These are phyloP conservation scores for Phalanger gymnotis DNA, from an alignment of 2,797 vertebrate species.

Conservation along the genomic window DNA sequence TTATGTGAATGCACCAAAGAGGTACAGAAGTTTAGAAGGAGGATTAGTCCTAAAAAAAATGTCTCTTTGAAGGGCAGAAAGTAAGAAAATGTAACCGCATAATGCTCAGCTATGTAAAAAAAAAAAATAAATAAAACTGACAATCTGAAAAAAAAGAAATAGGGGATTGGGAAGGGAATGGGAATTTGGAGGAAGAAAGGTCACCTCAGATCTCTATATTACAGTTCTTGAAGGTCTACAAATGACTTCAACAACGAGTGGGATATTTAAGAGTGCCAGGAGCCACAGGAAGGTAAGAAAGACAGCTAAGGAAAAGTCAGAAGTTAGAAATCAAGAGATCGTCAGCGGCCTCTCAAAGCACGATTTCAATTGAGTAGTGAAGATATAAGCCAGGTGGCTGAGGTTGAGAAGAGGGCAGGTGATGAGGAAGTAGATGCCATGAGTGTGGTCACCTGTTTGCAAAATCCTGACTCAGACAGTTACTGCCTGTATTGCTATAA, in stretches of 20 bases:
- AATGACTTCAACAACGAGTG: not conserved
- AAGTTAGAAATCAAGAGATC: not conserved
- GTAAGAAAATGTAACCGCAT: constrained; percentile 90
- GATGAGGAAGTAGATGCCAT: not conserved
- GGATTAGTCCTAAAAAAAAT: constrained; percentile 68
- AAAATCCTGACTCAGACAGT: not conserved
- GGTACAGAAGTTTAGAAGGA: no score
- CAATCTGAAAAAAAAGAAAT: constrained; percentile 81
- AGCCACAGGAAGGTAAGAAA: not conserved
- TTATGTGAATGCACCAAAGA: not conserved
- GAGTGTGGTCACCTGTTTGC: not conserved
- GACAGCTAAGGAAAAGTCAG: not conserved
- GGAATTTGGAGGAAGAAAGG: not conserved
- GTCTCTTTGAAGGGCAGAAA: constrained; percentile 99
- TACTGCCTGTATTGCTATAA: not conserved
- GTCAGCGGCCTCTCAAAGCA: not conserved
- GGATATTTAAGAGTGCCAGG: not conserved
- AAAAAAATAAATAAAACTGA: constrained; percentile 90
- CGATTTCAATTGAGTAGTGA: not conserved
- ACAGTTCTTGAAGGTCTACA: not conserved
- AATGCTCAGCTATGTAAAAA: constrained; percentile 82
- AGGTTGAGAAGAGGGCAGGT: not conserved
- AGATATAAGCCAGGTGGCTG: not conserved
- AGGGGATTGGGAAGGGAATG: not conserved
- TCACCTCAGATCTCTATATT: not conserved